Evolutionary conservation across 2,113 vertebrate species (phyloP), one percentile per base, ranked within the genome.

Genomic region (Donacobius atricapilla): DNA sequence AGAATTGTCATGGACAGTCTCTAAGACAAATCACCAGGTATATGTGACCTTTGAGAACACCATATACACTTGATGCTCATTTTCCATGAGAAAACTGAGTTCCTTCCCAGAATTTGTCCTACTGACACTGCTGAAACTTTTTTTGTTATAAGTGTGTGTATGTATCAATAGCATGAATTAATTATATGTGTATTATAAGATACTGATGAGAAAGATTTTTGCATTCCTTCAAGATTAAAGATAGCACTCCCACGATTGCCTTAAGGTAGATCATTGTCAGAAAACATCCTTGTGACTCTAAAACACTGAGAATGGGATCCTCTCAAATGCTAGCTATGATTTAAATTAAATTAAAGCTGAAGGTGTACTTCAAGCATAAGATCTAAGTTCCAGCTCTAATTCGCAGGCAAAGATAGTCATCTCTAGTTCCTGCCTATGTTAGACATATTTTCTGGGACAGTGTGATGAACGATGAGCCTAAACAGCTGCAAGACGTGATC

Each of bases 21-120:
- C 76, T 60, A 96, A 95, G 95, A 96, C 97, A 56, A 95, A 93
- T 87, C 95, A 97, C 19, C 98, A 99, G 98, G 98, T 98, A 94
- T 11, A 6, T 28, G 12, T 63, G 30, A 31, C 40, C 48, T 40
- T 47, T 83, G 45, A 25, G 63, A 65, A 64, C 64, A 44, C 8
- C 5, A 3, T 42, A n/a, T 40, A 40, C 5, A 15, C 48, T 57
- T 83, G 14, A 21, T 64, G 33, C 24, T 83, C 30, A 9, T 92
- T 87, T 93, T 64, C 50, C 31, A 25, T 31, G 23, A 25, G 27
- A 76, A 89, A 83, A 85, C 19, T 20, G 66, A 70, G 10, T 37
- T 75, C 2, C 20, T 80, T 86, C 51, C 17, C 21, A 42, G n/a
- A 48, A 66, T 70, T 64, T 19, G 10, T 90, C 53, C 53, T 63